Base-by-base conservation (phyloP, 2,113 vertebrate species). In the Hippocampus guttulatus region DNA sequence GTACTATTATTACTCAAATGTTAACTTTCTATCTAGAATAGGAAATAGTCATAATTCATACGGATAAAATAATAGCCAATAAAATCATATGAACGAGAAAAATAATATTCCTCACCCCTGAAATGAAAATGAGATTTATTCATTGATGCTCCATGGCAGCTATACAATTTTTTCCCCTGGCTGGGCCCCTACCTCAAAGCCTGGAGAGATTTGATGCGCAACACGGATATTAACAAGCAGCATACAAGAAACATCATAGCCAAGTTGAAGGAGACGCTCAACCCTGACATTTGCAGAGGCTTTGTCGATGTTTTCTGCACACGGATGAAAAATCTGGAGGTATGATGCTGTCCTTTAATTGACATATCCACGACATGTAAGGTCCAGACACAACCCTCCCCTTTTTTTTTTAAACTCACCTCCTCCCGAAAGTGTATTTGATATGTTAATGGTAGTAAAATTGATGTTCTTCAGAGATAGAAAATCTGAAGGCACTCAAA, bases 231-330 rank as follows among this genome's bases (percentile, higher is more conserved):
- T 0, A 60, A 7, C 23, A 47, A 23, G 5, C 12, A 1, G 0
- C 61, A 78, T 0, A 3, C 21, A 2, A 72, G 3, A 20, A 41
- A 21, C 3, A 62, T 81, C 0, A 74, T 80, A 9, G 51, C 23
- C 5, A 12, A 71, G 3, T 69, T 88, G 57, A 72, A 78, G 67
- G 62, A 85, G 25, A 85, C 75, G 21, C 68, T 87, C 41, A 80
- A 81, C 66, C 71, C 82, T 25, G 68, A 87, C 2, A 67, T 66
- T 15, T 78, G 77, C 69, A 73, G 78, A 71, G 73, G 89, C 21
- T 84, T 87, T 67, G 33, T 90, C 40, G 87, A 91, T 61, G 79
- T 68, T 0, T 91, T 91, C 49, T 52, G 88, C 47, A 61, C 21
- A 40, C 76, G n/a, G 4, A 72, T 81, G 4, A 43, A 69, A 64